Evolutionary conservation across 2,888 invertebrate species (phyloP), one percentile per base, ranked within the genome.

Genomic region (Lydus trimaculatus): DNA sequence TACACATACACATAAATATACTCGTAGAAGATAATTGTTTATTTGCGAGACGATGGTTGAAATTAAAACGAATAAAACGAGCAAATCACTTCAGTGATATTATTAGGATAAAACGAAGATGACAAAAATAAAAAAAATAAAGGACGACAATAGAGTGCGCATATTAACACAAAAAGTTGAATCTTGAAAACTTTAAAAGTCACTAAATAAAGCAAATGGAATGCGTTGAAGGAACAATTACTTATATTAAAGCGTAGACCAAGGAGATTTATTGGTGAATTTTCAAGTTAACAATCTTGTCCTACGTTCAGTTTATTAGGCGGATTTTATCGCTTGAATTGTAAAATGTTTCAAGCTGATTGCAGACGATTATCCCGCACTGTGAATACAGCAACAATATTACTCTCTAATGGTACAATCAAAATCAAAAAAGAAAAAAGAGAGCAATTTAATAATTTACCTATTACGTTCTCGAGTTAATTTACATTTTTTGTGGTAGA

Each of bases 231-330:
- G 31, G 60, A 60, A 60, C 60, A 60, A 60, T 60, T 60, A 60
- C 60, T 60, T 17, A 60, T 60, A 60, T 60, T 60, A 60, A 60
- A 60, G n/a, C 60, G 33, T 20, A 20, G 17, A 31, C 60, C 33
- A 23, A 13, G 4, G 31, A 60, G 60, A 60, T 60, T 60, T 60
- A 60, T 60, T 15, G 31, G 60, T 31, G 60, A 60, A 60, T 60
- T 60, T 60, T 60, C 60, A 36, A 60, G 60, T 60, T 60, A 60
- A 60, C 60, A 60, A 60, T 60, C 33, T 33, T 33, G 60, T 60
- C 60, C 60, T 33, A 8, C 31, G 60, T 36, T 31, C 33, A 60
- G 28, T 60, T 60, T 33, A 60, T 60, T 60, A 60, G 33, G 36
- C 60, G 60, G 23, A 60, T 60, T 60, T 31, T 31, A 60, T 33